Conservation (phyloP, 2,888 invertebrate genomes). For the Drosophila melanocephala region DNA sequence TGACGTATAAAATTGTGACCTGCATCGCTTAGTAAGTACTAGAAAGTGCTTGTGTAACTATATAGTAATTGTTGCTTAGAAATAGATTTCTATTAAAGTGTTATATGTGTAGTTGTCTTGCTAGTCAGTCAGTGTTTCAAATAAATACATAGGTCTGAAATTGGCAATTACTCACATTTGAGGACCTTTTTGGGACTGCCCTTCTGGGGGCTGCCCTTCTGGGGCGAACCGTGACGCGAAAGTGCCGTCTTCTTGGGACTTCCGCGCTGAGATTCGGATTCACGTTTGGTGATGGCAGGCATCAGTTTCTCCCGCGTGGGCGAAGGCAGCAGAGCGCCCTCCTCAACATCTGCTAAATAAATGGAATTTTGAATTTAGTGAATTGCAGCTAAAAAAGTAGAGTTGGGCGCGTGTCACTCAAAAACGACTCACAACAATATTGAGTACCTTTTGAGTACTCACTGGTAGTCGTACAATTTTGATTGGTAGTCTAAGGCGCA, state of each 20-base stretch:
- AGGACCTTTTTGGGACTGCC: slow-evolving; percentile 87
- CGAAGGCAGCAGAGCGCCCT: slow-evolving; percentile 89
- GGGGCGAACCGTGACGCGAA: slow-evolving; percentile 86
- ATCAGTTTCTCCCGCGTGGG: slow-evolving; percentile 90
- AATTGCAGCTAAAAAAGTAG: not conserved
- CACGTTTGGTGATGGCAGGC: slow-evolving; percentile 87
- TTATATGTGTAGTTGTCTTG: slow-evolving; percentile 28
- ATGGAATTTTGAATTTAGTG: slow-evolving; percentile 7
- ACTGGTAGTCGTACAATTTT: not conserved
- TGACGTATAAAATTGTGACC: slow-evolving; percentile 56
- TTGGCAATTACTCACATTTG: slow-evolving; percentile 83
- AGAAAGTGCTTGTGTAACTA: slow-evolving; percentile 59
- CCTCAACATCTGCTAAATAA: slow-evolving; percentile 86
- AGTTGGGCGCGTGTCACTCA: not conserved
- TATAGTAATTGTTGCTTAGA: slow-evolving; percentile 57
- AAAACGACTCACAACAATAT: not conserved
- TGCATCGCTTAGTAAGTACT: slow-evolving; percentile 44
- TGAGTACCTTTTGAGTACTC: not conserved
- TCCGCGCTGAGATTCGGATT: slow-evolving; percentile 85
- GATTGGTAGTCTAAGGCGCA: not conserved
- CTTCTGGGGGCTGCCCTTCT: slow-evolving; percentile 87
- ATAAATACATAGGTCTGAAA: not conserved
- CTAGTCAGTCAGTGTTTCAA: slow-evolving; percentile 35
- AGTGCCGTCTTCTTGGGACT: slow-evolving; percentile 85
- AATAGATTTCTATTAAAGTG: slow-evolving; percentile 46